These are phyloP conservation scores for Drosophila persimilis DNA, from an alignment of 1,140 invertebrate species.

Conservation along the genomic window DNA sequence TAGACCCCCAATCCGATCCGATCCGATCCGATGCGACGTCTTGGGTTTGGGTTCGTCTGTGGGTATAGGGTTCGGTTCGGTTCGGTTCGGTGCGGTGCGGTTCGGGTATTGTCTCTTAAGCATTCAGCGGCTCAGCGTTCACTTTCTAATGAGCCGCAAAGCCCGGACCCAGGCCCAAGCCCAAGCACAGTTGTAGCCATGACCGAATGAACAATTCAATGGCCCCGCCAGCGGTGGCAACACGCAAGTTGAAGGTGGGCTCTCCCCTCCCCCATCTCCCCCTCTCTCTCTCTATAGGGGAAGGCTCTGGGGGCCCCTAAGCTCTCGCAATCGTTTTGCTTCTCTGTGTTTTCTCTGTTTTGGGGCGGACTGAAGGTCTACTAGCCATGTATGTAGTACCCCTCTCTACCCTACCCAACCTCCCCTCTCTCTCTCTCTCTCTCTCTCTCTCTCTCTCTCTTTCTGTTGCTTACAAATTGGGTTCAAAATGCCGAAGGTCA, in stretches of 20 bases:
- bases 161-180: conserved; percentile 3
- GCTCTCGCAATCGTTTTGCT: conserved; percentile 69
- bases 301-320: conserved; percentile 19
- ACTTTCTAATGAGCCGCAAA: conserved; percentile 68
- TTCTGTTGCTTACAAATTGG: conserved; percentile 68
- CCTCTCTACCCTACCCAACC: conserved; percentile 5
- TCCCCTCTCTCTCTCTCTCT: conserved; percentile 4
- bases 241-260: conserved; percentile 72
- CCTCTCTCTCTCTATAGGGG: background rate
- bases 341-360: conserved; percentile 44
- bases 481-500: conserved; percentile 77
- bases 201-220: conserved; percentile 70
- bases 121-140: conserved; percentile 62
- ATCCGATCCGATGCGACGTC: too few relatives aligned
- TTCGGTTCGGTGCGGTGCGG: background rate
- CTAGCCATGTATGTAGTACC: conserved; percentile 27
- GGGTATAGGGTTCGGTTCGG: background rate
- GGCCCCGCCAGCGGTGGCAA: conserved; percentile 51
- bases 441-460: background rate
- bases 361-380: conserved; percentile 68
- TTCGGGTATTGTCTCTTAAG: conserved; percentile 36
- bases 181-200: conserved; percentile 58
- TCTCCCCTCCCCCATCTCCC: conserved; percentile 24
- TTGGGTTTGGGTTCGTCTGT: too few relatives aligned
- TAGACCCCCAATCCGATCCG: conserved; percentile 35